Base-by-base conservation (phyloP, 1,140 invertebrate genomes). In the Calycopis cecrops region DNA sequence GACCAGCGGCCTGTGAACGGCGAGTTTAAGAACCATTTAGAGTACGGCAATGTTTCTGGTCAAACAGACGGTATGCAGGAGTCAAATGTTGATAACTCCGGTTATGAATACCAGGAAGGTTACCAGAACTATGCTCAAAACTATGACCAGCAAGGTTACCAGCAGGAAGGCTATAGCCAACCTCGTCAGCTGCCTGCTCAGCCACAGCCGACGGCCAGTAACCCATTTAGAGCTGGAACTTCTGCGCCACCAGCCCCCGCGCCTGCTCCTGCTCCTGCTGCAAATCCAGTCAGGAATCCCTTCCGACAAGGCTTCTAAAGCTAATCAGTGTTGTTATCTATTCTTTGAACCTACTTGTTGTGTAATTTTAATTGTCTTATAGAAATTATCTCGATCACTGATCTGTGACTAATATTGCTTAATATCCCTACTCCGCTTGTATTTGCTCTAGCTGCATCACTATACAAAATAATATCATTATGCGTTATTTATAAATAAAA, bases 21-120 rank as follows among this genome's bases (percentile, higher is more conserved):
- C 12, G 93, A 95, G n/a, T 89, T 92, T 12, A 94, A 94, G 66
- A 96, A 96, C 71, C 95, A 96, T 67, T 75, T 96, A 44, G 92
- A 94, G 73, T 94, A 94, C 62, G 88, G 88, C 52, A 82, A 91
- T 66, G 72, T 89, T 69, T 64, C 89, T 73, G 76, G 78, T 14
- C 75, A 83, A 62, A 85, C 85, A 11, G 87, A 87, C 35, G 75
- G 89, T 28, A 76, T 79, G 16, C 92, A 93, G 77, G 93, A 95
- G 76, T 94, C 93, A 0, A 92, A 91, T 62, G 81, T 94, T 1
- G 92, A 94, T 64, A 71, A 88, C 63, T 66, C 71, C 7, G 62
- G 66, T 3, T 76, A 79, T 47, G 76, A 84, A 10, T 83, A 89
- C 54, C 80, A 88, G 58, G 73, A 80, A 9, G 84, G 87, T 3